Evolutionary conservation across 2,888 invertebrate genomes (phyloP), one percentile per base, ranked within the genome.

Genomic region (Cryptocephalus moraei): DNA sequence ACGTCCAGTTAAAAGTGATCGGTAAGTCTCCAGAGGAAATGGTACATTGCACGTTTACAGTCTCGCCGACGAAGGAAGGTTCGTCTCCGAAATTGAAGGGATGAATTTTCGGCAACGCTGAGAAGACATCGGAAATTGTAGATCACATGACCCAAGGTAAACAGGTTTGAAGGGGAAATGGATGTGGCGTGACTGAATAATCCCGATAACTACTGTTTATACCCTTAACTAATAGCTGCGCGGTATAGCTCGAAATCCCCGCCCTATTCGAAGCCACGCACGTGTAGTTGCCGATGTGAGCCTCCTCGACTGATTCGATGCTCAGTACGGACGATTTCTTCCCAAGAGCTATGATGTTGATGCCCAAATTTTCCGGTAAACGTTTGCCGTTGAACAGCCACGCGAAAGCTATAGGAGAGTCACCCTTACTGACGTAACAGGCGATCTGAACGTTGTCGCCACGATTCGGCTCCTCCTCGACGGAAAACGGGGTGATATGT

Each of bases 11-110:
- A 53, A 91, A 81, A 56, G 76, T 78, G 51, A 91, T 75, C n/a
- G 90, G 90, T 58, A 84, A 74, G 73, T 91, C 89, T 51, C 91
- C 87, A 62, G 81, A 80, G 52, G 81, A 76, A 39, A 79, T 71
- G 39, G 73, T 74, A 61, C 80, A 80, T 45, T 73, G 73, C 1
- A 77, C 72, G 9, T 75, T 73, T 38, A 74, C 73, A 14, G 75
- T 72, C 49, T 78, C 77, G 13, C 78, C 78, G 46, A 75, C 70
- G 58, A 74, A 76, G 13, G 73, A 66, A 12, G 77, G 74, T 54
- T 76, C 75, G 44, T 82, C 81, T 62, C 84, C 86, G 66, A 88
- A 87, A 55, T 80, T 73, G 70, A 88, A 87, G 59, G 84, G 82
- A 62, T 80, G 78, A 63, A 84, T 79, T 75, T 84, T 82, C 53